Base-by-base conservation (phyloP, 2,888 invertebrate genomes). In the Tupiocoris notatus region DNA sequence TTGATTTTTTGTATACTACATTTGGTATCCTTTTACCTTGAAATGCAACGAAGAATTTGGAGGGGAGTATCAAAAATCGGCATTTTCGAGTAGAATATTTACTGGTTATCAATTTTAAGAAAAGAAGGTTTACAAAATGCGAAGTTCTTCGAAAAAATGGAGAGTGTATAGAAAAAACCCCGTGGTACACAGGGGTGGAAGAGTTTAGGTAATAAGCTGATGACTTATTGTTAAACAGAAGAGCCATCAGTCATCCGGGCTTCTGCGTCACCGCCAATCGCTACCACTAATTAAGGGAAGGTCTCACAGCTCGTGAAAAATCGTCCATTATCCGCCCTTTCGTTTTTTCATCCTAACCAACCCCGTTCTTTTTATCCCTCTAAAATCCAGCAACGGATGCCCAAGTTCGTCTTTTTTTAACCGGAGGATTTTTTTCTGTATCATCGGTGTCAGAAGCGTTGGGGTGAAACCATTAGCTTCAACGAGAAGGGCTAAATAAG, bases 201-300 rank as follows among this genome's bases (percentile, higher is more conserved):
- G 39, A 39, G 39, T 39, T 39, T 39, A 39, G 63, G 63, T 67
- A 71, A 77, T 77, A 56, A 77, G 73, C 71, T 62, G 73, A 73
- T 77, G 77, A 73, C 73, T 77, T 73, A 77, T 77, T 77, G 77
- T 77, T 71, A 77, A 73, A 73, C 67, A 75, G 73, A 62, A 64
- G 61, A 58, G 59, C 63, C 78, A 77, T 78, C 77, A 75, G 61
- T 78, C 78, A 78, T 78, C 77, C 24, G 21, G 63, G 57, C 58
- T 70, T 24, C 54, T n/a, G 56, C 75, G 74, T 78, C 78, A 77
- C 65, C 64, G 62, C 64, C 77, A 77, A 78, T 78, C 78, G 78
- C 68, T 78, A 75, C 76, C 66, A 70, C 78, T 78, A 78, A 78
- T 78, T 78, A 78, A 78, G 78, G 76, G 77, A 61, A 75, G 77